phyloP scores from a whole-genome alignment of 2,113 vertebrate genomes.

The Lipophrys pholis region DNA sequence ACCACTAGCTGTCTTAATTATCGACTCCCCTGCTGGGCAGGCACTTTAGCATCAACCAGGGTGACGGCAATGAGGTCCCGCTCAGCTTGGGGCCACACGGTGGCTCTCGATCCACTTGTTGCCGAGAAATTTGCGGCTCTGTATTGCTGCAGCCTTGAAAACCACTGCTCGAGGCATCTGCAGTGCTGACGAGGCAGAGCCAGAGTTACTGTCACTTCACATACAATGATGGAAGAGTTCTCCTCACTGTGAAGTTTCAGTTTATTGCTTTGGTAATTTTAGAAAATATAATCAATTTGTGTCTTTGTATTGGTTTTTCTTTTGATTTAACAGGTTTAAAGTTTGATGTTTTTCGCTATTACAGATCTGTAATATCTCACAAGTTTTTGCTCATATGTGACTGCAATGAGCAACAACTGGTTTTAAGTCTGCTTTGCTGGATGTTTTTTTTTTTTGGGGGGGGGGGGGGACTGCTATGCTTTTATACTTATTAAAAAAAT shows the following conservation, averaged over 20 bases:
- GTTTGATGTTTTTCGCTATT: neutral
- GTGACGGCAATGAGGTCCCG: conserved; percentile 35
- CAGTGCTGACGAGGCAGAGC: neutral
- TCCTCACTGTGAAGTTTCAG: neutral
- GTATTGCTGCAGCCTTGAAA: conserved; percentile 15
- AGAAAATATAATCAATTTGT: neutral
- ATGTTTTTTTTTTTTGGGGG: conserved; percentile 12
- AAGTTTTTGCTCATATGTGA: conserved; percentile 17
- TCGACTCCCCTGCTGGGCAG: conserved; percentile 36
- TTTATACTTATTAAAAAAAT: no score
- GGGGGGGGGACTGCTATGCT: conserved; percentile 3
- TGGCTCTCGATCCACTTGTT: conserved; percentile 27
- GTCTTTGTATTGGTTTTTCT: neutral
- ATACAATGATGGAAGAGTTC: neutral
- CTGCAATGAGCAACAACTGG: conserved; percentile 30
- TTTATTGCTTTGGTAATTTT: conserved; percentile 5
- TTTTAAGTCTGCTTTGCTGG: conserved; percentile 34
- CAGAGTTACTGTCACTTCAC: neutral
- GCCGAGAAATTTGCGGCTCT: neutral
- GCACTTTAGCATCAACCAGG: conserved; percentile 39
- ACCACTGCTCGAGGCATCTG: neutral
- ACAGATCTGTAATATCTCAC: conserved; percentile 5
- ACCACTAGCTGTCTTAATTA: conserved; percentile 54
- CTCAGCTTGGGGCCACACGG: conserved; percentile 38
- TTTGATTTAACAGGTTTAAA: conserved; percentile 15